These are phyloP conservation scores for Rugalucina vietnamica DNA, from an alignment of 2,888 invertebrate species.

Conservation along the genomic window DNA sequence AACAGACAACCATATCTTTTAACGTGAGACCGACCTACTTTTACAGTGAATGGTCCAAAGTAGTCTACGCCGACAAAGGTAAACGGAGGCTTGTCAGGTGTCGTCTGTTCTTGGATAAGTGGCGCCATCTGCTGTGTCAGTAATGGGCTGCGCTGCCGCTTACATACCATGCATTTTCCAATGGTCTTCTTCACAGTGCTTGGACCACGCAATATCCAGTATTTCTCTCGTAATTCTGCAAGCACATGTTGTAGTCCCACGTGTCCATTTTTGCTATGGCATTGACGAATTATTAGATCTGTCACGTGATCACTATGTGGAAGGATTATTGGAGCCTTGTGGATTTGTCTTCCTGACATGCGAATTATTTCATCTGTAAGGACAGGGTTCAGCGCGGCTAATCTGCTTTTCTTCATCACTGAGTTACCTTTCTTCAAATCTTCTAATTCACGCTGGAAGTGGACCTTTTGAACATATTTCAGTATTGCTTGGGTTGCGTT, in stretches of 20 bases:
- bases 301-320: too few species aligned
- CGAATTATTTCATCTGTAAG: slow-evolving; percentile 5
- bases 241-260: too few species aligned
- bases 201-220: slow-evolving; percentile 32
- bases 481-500: neutral
- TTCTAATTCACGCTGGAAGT: neutral
- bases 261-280: too few species aligned
- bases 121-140: slow-evolving; percentile 44
- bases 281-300: too few species aligned
- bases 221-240: slow-evolving; percentile 8
- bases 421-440: neutral
- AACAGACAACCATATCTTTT: slow-evolving; percentile 53
- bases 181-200: slow-evolving; percentile 20
- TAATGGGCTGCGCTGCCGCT: neutral
- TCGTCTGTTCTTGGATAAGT: slow-evolving; percentile 29
- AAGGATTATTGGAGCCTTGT: too few species aligned
- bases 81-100: slow-evolving; percentile 43
- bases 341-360: too few species aligned
- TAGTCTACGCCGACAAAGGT: slow-evolving; percentile 48
- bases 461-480: neutral
- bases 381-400: slow-evolving; percentile 17
- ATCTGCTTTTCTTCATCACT: slow-evolving; percentile 8
- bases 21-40: slow-evolving; percentile 15
- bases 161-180: slow-evolving; percentile 18
- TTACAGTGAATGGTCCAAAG: slow-evolving; percentile 51